Evolutionary conservation across 2,113 vertebrate genomes (phyloP), one percentile per base, ranked within the genome.

Genomic region (Catharus minimus): DNA sequence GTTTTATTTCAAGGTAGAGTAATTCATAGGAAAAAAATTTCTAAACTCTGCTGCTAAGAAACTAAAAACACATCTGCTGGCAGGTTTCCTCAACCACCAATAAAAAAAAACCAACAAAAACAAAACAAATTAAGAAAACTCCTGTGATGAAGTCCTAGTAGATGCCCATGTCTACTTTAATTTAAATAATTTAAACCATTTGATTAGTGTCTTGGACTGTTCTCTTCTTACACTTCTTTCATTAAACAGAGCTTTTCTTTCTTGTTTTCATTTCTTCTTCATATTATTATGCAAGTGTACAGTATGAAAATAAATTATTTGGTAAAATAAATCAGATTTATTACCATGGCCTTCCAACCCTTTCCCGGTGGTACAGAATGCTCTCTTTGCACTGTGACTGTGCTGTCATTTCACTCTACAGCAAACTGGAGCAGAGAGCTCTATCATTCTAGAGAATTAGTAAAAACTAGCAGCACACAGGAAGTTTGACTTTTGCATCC

Each of bases 1-100:
- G 36, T 39, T 91, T 89, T 91, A 68, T 86, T 86, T 92, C 80
- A 86, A 91, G 64, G 30, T 77, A 87, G 33, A 80, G 32, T 88
- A 89, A 87, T 65, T 92, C 1, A 52, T 7, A 41, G 22, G 13
- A 28, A 44, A 17, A 75, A 66, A 58, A 58, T 13, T 28, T 82
- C 23, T n/a, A 36, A 72, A 5, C 13, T 74, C 14, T 66, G 24
- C 19, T 74, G 7, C 44, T 57, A 24, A 80, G 43, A 33, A 92
- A 44, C 21, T 47, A 30, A 41, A 60, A 79, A 46, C 22, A 3
- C 4, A 55, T 66, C 21, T 12, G 55, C 9, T 53, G 20, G 9
- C 2, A 58, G 7, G 30, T 82, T 93, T 82, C 10, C 61, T 55
- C 24, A 61, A 13, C 21, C 8, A 86, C 13, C 9, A 73, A 9